Percentiles rank a stretch among this genome's conserved stretches.
These are phyloP conservation scores for Netelia melanura DNA, from an alignment of 2,888 invertebrate genomes.

Conservation along the genomic window DNA sequence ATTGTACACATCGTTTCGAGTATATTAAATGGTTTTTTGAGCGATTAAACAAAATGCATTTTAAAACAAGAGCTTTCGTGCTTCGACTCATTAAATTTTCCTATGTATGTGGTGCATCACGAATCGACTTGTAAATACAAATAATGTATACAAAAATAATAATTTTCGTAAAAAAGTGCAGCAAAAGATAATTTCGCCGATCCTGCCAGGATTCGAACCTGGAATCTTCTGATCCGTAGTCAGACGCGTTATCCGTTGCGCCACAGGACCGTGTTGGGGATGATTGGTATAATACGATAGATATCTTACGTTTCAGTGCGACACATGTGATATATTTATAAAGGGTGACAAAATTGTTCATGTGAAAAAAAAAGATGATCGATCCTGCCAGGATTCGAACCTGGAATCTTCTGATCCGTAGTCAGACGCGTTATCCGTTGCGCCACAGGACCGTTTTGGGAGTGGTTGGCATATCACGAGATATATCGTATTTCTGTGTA, in stretches of 20 bases:
- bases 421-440: conserved; percentile 89
- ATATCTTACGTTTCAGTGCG: not conserved
- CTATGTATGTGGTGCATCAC: too few relatives aligned
- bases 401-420: conserved; percentile 90
- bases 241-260: conserved; percentile 88
- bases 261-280: conserved; percentile 76
- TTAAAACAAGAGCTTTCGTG: too few relatives aligned
- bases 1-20: not conserved
- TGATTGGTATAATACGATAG: not conserved
- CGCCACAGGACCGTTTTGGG: conserved; percentile 78
- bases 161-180: conserved; percentile 17
- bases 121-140: too few relatives aligned
- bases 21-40: not conserved
- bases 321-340: too few relatives aligned
- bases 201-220: conserved; percentile 84
- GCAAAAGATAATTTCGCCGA: conserved; percentile 72
- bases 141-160: too few relatives aligned
- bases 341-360: too few relatives aligned
- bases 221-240: conserved; percentile 90
- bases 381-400: conserved; percentile 83
- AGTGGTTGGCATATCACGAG: not conserved
- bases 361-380: conserved; percentile 68
- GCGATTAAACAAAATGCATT: too few relatives aligned
- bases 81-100: too few relatives aligned
- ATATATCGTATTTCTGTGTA: not conserved